Evolutionary conservation across 2,888 invertebrate genomes (phyloP), one percentile per base, ranked within the genome.

Genomic region (Cosmorhoe ocellata): DNA sequence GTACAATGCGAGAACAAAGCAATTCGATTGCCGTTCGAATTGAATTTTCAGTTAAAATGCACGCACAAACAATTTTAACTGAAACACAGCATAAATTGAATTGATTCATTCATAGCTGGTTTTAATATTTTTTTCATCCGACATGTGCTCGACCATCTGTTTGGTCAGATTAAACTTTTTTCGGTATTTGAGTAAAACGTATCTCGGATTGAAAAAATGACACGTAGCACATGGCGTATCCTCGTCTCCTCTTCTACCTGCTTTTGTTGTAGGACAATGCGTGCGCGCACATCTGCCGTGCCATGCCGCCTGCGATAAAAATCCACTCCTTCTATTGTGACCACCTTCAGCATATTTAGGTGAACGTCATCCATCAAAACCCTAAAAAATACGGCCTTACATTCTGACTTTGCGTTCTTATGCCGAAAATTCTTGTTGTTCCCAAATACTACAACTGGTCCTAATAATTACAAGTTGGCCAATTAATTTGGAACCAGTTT

Each of bases 61-160:
- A 34, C 34, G 36, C 36, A 34, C 47, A 12, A 27, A 60, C 63
- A 73, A 79, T 73, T 70, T 63, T 56, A 66, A 69, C 51, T 42
- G 58, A 57, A 59, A 59, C 60, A 59, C 57, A 59, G 50, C 66
- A 31, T 11, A 45, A 45, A 49, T 51, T 56, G 58, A 64, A 59
- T 59, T 53, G 50, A 56, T 56, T 48, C 44, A 40, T 44, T n/a
- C n/a, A n/a, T n/a, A n/a, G n/a, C n/a, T 43, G 45, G 48, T 45
- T 51, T 51, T 40, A 37, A 51, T 51, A 56, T 70, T 81, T 85
- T 83, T 80, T 77, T 43, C 59, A 58, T 49, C 3, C 66, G 77
- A 79, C 86, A 87, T 87, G 80, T 86, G 88, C 81, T 61, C 72
- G 73, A 66, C 77, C 89, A 89, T 85, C 89, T 89, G 89, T 74